phyloP scores from a whole-genome alignment of 2,797 vertebrate species.

The Siniperca scherzeri region DNA sequence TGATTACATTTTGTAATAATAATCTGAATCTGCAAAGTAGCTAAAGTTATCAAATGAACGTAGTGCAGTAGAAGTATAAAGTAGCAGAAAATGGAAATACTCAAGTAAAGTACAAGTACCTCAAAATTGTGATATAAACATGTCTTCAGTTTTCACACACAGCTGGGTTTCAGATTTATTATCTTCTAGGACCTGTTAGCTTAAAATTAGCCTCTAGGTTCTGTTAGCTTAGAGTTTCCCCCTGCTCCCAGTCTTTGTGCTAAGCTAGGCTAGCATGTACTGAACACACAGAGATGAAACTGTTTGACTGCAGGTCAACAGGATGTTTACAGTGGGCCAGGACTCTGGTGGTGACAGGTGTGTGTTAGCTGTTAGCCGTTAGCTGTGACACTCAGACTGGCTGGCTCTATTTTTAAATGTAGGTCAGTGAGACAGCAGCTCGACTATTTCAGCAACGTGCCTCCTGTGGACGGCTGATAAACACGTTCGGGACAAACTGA shows the following conservation, averaged over 20 bases:
- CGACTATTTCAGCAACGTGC: conserved; percentile 26
- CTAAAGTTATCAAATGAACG: no score
- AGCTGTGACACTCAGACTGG: no score
- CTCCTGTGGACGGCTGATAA: background rate
- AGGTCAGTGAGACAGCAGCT: conserved; percentile 42
- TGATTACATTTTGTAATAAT: background rate
- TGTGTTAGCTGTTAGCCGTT: conserved; percentile 9
- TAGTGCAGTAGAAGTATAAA: no score
- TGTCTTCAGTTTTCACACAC: background rate
- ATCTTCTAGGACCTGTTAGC: background rate
- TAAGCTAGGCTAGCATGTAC: background rate
- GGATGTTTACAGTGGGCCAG: conserved; percentile 7
- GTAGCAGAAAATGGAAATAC: no score
- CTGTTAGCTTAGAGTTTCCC: background rate
- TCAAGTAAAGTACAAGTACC: no score
- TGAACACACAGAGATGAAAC: background rate
- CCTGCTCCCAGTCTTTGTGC: background rate
- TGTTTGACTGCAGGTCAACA: background rate
- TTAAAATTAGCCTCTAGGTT: background rate
- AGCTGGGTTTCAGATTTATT: no score
- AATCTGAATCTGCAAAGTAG: background rate
- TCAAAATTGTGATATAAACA: background rate
- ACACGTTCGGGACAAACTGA: background rate
- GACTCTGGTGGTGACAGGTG: conserved; percentile 7
- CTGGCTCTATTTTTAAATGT: conserved; percentile 52